Percentiles rank a stretch among this genome's conserved stretches.
Conservation (phyloP, 2,888 invertebrate genomes). For the Villa cingulata region DNA sequence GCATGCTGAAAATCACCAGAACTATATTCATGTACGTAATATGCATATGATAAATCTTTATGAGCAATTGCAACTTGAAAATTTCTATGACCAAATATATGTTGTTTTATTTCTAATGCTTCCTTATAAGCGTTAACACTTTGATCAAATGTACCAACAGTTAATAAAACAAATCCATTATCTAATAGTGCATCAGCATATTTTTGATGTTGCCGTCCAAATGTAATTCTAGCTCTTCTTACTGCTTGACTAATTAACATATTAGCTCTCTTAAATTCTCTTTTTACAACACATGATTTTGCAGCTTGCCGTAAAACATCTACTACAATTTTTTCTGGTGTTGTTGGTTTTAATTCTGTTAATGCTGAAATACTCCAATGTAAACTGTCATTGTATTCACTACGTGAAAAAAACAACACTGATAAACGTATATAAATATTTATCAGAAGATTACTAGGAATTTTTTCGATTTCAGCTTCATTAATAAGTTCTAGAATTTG, state of each 20-base stretch:
- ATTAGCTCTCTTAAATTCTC: constrained; percentile 70
- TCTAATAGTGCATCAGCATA: constrained; percentile 75
- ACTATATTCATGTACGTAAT: constrained; percentile 84
- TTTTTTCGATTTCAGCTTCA: constrained; percentile 35
- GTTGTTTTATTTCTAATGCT: constrained; percentile 57
- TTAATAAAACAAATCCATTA: constrained; percentile 81
- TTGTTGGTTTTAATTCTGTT: constrained; percentile 45
- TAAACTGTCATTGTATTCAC: constrained; percentile 71
- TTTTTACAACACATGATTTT: constrained; percentile 80
- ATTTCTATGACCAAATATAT: constrained; percentile 70
- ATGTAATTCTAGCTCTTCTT: constrained; percentile 37
- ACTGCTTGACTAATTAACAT: constrained; percentile 72
- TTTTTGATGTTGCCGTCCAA: constrained; percentile 58
- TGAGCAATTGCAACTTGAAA: constrained; percentile 79
- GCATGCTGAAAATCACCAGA: constrained; percentile 74
- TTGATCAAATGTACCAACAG: constrained; percentile 71
- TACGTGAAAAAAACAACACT: constrained; percentile 65
- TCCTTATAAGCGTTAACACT: constrained; percentile 76
- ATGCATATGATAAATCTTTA: constrained; percentile 86
- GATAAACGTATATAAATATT: constrained; percentile 74
- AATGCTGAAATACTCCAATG: constrained; percentile 69
- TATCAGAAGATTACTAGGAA: constrained; percentile 42
- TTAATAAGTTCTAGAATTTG: constrained; percentile 42
- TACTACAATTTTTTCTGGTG: constrained; percentile 53
- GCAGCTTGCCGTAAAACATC: constrained; percentile 77